Evolutionary conservation across 2,113 vertebrate species (phyloP), one percentile per base, ranked within the genome.

Genomic region (Antechinus stuartii): DNA sequence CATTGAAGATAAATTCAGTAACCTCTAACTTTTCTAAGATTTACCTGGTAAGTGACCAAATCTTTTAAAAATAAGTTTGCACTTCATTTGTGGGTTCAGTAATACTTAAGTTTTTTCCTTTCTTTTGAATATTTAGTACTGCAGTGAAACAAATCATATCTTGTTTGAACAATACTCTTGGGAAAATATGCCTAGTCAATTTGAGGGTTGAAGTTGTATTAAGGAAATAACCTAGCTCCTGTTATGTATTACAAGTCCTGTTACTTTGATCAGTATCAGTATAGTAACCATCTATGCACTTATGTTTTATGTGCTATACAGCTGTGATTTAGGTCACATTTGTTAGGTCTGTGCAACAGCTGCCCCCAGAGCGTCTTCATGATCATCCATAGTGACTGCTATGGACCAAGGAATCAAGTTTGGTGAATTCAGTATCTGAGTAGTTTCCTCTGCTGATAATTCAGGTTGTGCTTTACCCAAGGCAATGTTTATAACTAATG

Each of bases 381-480:
- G 91, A 96, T 92, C 92, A 94, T 89, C 93, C 95, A 52, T 96
- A 96, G 54, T 47, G 55, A 94, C 94, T 90, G 23, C 92, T 92
- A 95, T 96, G 90, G 95, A 96, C 49, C 92, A 76, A 94, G 91
- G 91, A 96, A 76, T 96, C 91, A 97, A 97, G 96, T 98, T 98
- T 98, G 95, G 94, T 97, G 90, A 97, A 96, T 95, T 76, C 35
- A 95, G 76, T 98, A 97, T 95, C 96, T 96, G 97, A 91, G 94
- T 97, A 91, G 93, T 97, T 97, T 98, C 96, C 97, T 97, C 97
- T 94, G 68, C 97, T 98, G 92, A 94, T 98, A 97, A 96, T 97
- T 95, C 68, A 97, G 90, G 96, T 95, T 98, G 96, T 98, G 93
- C 96, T 97, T 98, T 97, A 94, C 96, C 54, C 96, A 98, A 98